Evolutionary conservation across 2,797 vertebrate genomes (phyloP).

Genomic region (Sciaenops ocellatus): DNA sequence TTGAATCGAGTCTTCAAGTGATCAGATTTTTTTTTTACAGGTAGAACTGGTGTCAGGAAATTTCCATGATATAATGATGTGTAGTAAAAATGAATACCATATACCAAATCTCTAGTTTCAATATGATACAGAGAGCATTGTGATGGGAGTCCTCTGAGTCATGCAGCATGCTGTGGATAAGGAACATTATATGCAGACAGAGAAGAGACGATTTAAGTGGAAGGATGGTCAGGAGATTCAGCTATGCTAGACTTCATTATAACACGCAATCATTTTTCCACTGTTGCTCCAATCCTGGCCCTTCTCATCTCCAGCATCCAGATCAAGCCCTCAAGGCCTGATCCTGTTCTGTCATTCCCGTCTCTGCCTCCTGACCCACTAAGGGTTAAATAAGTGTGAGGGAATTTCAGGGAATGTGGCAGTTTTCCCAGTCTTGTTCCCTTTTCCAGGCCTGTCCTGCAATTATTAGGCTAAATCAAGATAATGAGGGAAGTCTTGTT

Average conservation of each 20-base stretch:
- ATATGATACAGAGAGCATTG: background rate
- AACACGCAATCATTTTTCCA: constrained; percentile 33
- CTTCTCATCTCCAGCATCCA: constrained; percentile 22
- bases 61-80: background rate
- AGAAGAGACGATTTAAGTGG: constrained; percentile 25
- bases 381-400: constrained; percentile 63
- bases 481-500: constrained; percentile 48
- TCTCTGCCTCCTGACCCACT: constrained; percentile 42
- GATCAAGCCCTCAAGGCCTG: constrained; percentile 44
- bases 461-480: constrained; percentile 64
- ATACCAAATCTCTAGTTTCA: constrained; percentile 5
- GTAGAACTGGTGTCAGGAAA: constrained; percentile 20
- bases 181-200: constrained; percentile 5
- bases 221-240: constrained; percentile 25
- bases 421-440: constrained; percentile 49
- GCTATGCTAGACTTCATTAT: constrained; percentile 56
- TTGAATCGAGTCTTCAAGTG: background rate
- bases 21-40: constrained; percentile 16
- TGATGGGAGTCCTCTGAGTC: background rate
- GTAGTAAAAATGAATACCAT: constrained; percentile 6
- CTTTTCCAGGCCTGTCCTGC: constrained; percentile 38
- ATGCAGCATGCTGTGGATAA: constrained; percentile 3
- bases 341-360: constrained; percentile 30
- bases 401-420: constrained; percentile 62
- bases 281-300: background rate